phyloP scores from a whole-genome alignment of 2,797 vertebrate genomes.

The Apodemus agrarius region DNA sequence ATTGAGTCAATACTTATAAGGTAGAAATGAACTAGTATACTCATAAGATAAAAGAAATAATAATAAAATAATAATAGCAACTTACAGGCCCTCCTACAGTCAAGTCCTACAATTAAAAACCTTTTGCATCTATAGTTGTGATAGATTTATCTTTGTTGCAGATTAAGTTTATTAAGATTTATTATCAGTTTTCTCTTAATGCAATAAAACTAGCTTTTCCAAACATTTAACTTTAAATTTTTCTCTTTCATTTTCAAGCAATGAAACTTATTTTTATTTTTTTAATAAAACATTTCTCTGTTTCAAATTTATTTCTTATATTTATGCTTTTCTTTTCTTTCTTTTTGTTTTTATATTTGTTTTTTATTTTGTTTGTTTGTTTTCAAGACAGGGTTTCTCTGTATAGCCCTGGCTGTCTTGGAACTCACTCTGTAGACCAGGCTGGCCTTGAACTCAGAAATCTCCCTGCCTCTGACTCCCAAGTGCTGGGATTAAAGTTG shows the following conservation, averaged over 20 bases:
- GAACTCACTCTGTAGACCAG: too few species aligned
- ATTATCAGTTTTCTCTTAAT: not conserved
- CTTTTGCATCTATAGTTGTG: not conserved
- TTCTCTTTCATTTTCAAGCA: not conserved
- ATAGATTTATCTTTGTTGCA: not conserved
- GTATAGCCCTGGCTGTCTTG: too few species aligned
- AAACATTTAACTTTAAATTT: not conserved
- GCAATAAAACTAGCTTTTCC: not conserved
- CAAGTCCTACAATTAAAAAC: not conserved
- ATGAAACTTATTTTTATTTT: not conserved
- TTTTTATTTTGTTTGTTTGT: too few species aligned
- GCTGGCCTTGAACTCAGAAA: too few species aligned
- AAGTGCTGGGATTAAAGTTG: too few species aligned
- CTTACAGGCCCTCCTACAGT: not conserved
- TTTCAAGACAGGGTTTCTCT: too few species aligned
- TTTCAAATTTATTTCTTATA: too few species aligned
- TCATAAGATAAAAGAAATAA: not conserved
- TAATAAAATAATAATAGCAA: not conserved
- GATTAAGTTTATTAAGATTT: not conserved
- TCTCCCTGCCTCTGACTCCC: too few species aligned
- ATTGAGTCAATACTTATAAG: not conserved
- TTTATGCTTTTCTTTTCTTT: too few species aligned
- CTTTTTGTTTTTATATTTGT: too few species aligned
- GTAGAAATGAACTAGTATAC: not conserved
- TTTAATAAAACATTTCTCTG: too few species aligned